Evolutionary conservation across 2,797 vertebrate species (phyloP), one percentile per base, ranked within the genome.

Genomic region (Sparus aurata): DNA sequence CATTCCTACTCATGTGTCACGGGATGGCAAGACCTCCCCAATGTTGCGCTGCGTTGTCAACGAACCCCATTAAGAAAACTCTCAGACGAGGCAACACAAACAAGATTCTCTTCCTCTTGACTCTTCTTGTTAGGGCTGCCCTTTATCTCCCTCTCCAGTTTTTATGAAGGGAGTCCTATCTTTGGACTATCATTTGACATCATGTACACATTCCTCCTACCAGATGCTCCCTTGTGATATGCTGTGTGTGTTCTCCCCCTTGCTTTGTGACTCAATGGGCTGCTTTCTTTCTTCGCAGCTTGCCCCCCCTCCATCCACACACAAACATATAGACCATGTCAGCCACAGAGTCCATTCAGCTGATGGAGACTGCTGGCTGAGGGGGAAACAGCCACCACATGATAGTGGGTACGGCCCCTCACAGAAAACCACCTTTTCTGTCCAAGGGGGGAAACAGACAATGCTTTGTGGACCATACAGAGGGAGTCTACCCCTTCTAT

Each of bases 201-300:
- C 92, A 93, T 94, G 89, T 93, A 93, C 93, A 94, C 91, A 94
- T 95, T 94, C 93, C 86, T 93, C 75, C 83, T 87, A 92, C 89
- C 93, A 95, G 93, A 94, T 94, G 92, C 92, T 93, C 90, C 92
- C 94, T 94, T 94, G 93, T 95, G 94, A 95, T 94, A 92, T 91
- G 91, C 90, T 92, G 93, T 90, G 91, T 94, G 92, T 91, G 86
- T 92, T 78, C 80, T 79, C 89, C 79, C 89, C 90, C 87, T 89
- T 80, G 82, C 86, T 70, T 68, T 84, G 84, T 62, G 66, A 79
- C 87, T 94, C 94, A 95, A 94, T 93, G 91, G 88, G 85, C 50
- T 82, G 93, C 94, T 94, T 94, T 95, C 92, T 94, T 93, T 87
- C 69, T 85, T 81, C 53, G 71, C 43, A 73, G 84, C 78, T 54